Conservation (phyloP, 2,888 invertebrate genomes). For the Diabrotica balteata region DNA sequence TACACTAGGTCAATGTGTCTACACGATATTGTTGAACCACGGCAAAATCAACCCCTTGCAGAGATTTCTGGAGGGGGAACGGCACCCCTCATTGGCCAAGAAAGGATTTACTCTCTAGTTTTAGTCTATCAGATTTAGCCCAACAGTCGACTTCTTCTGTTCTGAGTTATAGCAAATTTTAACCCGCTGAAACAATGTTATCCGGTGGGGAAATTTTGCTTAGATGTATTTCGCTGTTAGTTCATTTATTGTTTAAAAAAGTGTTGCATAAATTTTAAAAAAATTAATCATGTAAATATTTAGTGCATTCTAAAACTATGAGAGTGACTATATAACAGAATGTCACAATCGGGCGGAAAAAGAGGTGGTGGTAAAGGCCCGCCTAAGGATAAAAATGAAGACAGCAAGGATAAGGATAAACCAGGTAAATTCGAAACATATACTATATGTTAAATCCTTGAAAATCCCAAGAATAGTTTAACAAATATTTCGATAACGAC, state of each 20-base stretch:
- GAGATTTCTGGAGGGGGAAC: slow-evolving; percentile 43
- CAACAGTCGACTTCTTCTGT: slow-evolving; percentile 28
- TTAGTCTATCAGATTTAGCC: slow-evolving; percentile 46
- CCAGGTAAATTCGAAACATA: slow-evolving; percentile 10
- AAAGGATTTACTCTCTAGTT: slow-evolving; percentile 44
- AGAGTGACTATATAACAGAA: slow-evolving; percentile 53
- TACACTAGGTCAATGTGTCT: slow-evolving; percentile 53
- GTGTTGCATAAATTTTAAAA: slow-evolving; percentile 11
- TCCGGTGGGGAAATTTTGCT: slow-evolving; percentile 40
- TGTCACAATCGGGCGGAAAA: slow-evolving; percentile 74
- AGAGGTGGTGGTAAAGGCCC: slow-evolving; percentile 68
- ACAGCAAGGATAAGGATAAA: slow-evolving; percentile 59
- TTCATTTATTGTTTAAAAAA: slow-evolving; percentile 25
- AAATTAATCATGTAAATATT: slow-evolving; percentile 6
- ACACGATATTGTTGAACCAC: slow-evolving; percentile 52
- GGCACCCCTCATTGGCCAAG: slow-evolving; percentile 51
- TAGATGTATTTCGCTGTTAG: slow-evolving; percentile 39
- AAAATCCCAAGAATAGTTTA: too few species aligned
- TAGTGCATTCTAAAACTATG: slow-evolving; percentile 11
- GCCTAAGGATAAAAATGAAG: slow-evolving; percentile 56
- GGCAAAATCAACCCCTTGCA: slow-evolving; percentile 41
- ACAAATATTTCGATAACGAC: too few species aligned
- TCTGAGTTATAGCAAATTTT: background rate
- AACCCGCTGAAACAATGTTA: slow-evolving; percentile 33
- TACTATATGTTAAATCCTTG: too few species aligned